Percentiles rank a stretch among this genome's conserved stretches.
These are phyloP conservation scores for Standfussiana lucernea DNA, from an alignment of 2,888 invertebrate genomes.

Conservation along the genomic window DNA sequence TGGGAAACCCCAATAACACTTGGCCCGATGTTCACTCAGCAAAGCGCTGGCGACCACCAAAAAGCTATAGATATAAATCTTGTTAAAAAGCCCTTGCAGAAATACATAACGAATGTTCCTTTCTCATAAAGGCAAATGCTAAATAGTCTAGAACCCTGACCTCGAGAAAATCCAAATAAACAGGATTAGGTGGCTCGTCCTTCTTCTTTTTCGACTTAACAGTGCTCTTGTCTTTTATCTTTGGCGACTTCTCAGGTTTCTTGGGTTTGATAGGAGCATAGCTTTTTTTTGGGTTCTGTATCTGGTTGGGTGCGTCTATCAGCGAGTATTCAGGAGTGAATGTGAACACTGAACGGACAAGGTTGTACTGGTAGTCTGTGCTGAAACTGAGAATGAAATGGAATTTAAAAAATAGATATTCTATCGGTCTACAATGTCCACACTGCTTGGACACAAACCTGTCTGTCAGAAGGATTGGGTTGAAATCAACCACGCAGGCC, in stretches of 20 bases:
- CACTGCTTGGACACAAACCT: background rate
- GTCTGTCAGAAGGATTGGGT: background rate
- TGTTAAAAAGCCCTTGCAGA: too few species aligned
- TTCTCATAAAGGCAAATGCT: too few species aligned
- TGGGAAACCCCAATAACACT: too few species aligned
- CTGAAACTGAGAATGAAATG: slow-evolving; percentile 72
- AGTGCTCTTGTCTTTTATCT: slow-evolving; percentile 63
- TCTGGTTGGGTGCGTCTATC: slow-evolving; percentile 80
- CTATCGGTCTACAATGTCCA: background rate
- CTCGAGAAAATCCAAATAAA: background rate
- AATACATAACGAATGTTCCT: too few species aligned
- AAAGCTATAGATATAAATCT: too few species aligned
- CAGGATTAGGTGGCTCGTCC: background rate
- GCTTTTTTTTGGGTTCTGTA: slow-evolving; percentile 79
- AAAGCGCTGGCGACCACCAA: too few species aligned
- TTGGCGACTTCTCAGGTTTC: slow-evolving; percentile 75
- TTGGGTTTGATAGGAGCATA: slow-evolving; percentile 76
- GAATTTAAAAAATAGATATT: background rate
- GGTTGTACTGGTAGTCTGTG: slow-evolving; percentile 85
- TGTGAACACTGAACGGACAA: slow-evolving; percentile 85
- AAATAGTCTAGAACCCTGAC: background rate
- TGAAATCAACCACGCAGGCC: background rate
- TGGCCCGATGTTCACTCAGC: too few species aligned
- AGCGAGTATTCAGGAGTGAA: slow-evolving; percentile 79
- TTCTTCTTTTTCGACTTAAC: slow-evolving; percentile 80